These are phyloP conservation scores for Anas flavirostris DNA, from an alignment of 2,797 vertebrate species.

Conservation along the genomic window DNA sequence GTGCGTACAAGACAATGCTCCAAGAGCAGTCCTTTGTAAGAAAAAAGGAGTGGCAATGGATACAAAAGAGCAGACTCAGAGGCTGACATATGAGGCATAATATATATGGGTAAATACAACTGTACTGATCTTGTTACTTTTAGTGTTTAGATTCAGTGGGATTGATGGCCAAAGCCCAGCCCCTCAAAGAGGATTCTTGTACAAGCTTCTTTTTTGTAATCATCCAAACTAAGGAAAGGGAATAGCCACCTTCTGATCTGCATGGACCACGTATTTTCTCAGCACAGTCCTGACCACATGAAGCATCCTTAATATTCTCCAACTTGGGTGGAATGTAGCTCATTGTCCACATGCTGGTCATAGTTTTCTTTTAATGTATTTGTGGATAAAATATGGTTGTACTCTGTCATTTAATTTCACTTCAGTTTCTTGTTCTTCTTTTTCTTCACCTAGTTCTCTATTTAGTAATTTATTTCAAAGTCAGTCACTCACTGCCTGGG, in stretches of 20 bases:
- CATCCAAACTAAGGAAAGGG: not conserved
- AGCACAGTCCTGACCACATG: not conserved
- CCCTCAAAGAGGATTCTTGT: not conserved
- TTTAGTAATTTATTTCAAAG: not conserved
- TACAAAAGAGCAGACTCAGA: not conserved
- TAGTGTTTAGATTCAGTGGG: not conserved
- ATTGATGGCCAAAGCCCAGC: not conserved
- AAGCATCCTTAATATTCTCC: not conserved
- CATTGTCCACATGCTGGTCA: not conserved
- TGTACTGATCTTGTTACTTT: not conserved
- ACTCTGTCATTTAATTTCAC: not conserved
- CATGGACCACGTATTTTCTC: not conserved
- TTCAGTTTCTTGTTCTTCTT: not conserved
- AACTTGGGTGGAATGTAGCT: accelerated
- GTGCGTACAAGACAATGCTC: accelerated
- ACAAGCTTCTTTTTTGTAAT: not conserved
- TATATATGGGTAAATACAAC: not conserved
- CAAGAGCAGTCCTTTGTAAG: not conserved
- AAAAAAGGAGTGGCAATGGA: not conserved
- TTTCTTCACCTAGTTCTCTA: not conserved
- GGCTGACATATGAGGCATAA: not conserved
- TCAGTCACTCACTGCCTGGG: not conserved
- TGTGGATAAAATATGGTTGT: not conserved
- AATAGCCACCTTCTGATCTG: not conserved
- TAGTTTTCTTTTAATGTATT: not conserved